These are phyloP conservation scores for Pristionchus arcanus DNA, from an alignment of 2,888 invertebrate genomes.

Conservation along the genomic window DNA sequence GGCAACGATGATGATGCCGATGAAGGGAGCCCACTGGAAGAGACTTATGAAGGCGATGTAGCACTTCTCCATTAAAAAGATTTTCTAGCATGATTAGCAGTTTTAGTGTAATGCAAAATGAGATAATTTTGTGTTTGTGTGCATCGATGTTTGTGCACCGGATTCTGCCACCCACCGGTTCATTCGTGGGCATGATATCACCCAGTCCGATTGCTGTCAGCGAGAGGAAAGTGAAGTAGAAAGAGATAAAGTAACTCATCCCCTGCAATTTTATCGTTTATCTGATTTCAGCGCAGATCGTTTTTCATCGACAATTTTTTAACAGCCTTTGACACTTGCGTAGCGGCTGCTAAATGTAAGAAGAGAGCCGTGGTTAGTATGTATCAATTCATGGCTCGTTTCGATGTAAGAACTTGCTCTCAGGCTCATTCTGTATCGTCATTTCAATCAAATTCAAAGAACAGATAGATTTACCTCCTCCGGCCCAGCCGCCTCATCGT, in stretches of 20 bases:
- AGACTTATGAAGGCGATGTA: background rate
- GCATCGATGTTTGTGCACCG: background rate
- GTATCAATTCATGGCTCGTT: too few relatives aligned
- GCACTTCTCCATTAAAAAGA: too few relatives aligned
- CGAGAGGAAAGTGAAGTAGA: conserved; percentile 42
- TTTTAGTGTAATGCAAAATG: too few relatives aligned
- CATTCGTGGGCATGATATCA: conserved; percentile 28
- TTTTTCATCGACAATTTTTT: too few relatives aligned
- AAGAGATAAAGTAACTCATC: background rate
- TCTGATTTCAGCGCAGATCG: background rate
- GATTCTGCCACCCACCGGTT: background rate
- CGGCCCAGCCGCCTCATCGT: conserved; percentile 6
- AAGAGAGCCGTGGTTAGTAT: too few relatives aligned
- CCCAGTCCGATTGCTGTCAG: conserved; percentile 28
- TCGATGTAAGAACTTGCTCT: too few relatives aligned
- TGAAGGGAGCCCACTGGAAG: background rate
- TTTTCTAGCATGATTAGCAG: too few relatives aligned
- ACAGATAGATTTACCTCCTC: background rate
- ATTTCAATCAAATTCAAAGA: too few relatives aligned
- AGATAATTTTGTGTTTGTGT: too few relatives aligned
- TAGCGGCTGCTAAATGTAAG: too few relatives aligned
- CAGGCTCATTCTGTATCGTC: too few relatives aligned
- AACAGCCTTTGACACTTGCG: too few relatives aligned
- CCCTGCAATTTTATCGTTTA: background rate
- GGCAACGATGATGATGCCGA: conserved; percentile 24